Percentiles rank a stretch among this genome's conserved stretches.
Evolutionary conservation across 2,888 invertebrate species (phyloP).

Genomic region (Spodoptera exigua): DNA sequence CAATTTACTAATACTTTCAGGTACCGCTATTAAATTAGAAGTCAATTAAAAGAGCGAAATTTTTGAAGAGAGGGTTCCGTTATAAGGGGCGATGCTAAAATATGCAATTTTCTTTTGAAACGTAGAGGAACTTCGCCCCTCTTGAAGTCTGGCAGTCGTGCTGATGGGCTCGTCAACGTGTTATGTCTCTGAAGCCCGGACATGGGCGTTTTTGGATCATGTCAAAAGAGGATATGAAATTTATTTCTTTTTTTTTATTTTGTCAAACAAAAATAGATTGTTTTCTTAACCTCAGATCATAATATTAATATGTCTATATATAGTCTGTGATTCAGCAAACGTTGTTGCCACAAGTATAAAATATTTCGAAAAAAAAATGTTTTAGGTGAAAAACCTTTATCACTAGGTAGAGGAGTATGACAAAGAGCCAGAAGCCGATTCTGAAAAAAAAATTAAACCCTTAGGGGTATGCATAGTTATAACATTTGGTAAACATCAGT

Average conservation of each 20-base stretch:
- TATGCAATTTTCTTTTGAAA: constrained; percentile 24
- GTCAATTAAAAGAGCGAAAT: not conserved
- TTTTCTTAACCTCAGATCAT: too few relatives aligned
- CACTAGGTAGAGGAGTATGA: too few relatives aligned
- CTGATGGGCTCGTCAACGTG: constrained; percentile 49
- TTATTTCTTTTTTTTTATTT: not conserved
- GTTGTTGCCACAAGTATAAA: too few relatives aligned
- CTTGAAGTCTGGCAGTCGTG: constrained; percentile 50
- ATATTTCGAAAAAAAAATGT: too few relatives aligned
- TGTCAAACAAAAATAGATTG: too few relatives aligned
- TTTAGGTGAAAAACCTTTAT: too few relatives aligned
- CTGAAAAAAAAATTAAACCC: too few relatives aligned
- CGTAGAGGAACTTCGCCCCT: constrained; percentile 34
- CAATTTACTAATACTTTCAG: not conserved
- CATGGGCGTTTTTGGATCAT: constrained; percentile 13
- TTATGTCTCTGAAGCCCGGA: constrained; percentile 15
- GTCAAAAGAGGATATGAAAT: constrained; percentile 21
- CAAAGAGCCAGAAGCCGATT: too few relatives aligned
- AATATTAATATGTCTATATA: too few relatives aligned
- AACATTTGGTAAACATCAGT: too few relatives aligned
- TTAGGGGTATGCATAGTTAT: too few relatives aligned
- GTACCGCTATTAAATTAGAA: constrained; percentile 5
- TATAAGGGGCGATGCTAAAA: constrained; percentile 8
- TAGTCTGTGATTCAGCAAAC: too few relatives aligned
- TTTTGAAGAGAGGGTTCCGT: not conserved